Evolutionary conservation across 2,888 invertebrate species (phyloP), one percentile per base, ranked within the genome.

Genomic region (Agonopterix alstromeriana): DNA sequence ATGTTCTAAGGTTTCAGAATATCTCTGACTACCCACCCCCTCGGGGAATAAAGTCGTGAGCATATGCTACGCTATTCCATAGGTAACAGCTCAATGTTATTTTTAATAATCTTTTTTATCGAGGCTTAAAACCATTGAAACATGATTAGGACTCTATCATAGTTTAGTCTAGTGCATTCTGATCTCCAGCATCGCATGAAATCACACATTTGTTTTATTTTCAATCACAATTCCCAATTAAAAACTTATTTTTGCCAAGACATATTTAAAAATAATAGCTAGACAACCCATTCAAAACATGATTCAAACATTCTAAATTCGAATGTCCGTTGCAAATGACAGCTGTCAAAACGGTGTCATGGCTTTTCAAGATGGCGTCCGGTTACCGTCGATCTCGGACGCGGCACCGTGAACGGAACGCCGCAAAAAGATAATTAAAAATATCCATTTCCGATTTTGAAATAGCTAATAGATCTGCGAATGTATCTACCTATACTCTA

Each of bases 341-440:
- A 86, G 84, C 83, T 87, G 87, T 87, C 87, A 87, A 80, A 83
- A 73, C 80, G 75, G 73, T 73, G 82, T 83, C 79, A 83, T 77
- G 77, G 77, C 77, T 67, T 50, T 68, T 75, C 78, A 78, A 77
- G 68, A 76, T 77, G 79, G 86, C 86, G 85, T 87, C 84, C 84
- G 84, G 86, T 87, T 84, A 83, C 87, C 73, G 83, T 77, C 83
- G 67, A 68, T 80, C 81, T 72, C 61, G 59, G 53, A 69, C 63
- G 72, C 77, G 62, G 57, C 50, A 69, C 70, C 82, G 79, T 82
- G 81, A 45, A 48, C 55, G 58, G 52, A 49, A 55, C 68, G 60
- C 60, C 61, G 71, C 80, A 77, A 82, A 81, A 77, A 75, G 10
- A 70, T 77, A 65, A 72, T 76, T 70, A 71, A 67, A 67, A 68